Evolutionary conservation across 2,113 vertebrate species (phyloP).

Genomic region (Dendropsophus ebraccatus): DNA sequence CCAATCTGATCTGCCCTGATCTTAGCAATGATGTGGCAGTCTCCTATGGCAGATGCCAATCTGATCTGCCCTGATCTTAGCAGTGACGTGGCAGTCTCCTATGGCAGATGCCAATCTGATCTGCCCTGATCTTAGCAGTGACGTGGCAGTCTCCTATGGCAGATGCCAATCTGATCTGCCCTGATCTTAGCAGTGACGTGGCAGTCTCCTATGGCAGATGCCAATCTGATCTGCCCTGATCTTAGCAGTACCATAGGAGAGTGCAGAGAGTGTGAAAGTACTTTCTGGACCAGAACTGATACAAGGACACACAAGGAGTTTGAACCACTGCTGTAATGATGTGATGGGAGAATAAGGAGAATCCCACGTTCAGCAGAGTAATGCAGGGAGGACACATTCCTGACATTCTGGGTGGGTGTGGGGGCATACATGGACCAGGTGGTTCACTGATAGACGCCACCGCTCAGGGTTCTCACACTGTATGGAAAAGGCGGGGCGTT

Average conservation of each 20-base stretch:
- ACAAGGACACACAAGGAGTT: not conserved
- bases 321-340: not conserved
- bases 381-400: conserved; percentile 45
- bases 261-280: not conserved
- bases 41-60: too few relatives aligned
- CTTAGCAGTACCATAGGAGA: not conserved
- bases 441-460: conserved; percentile 32
- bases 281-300: not conserved
- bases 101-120: too few relatives aligned
- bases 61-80: too few relatives aligned
- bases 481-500: not conserved
- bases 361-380: conserved; percentile 10
- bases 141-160: too few relatives aligned
- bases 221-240: not conserved
- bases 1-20: too few relatives aligned
- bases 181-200: too few relatives aligned
- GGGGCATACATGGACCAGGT: conserved; percentile 33
- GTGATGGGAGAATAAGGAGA: not conserved
- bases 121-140: too few relatives aligned
- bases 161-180: too few relatives aligned
- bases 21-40: too few relatives aligned
- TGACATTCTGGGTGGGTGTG: conserved; percentile 38
- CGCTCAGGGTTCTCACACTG: conserved; percentile 39
- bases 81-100: too few relatives aligned
- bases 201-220: too few relatives aligned